Base-by-base conservation (phyloP, 2,797 vertebrate species). In the Enteromius mattozi region DNA sequence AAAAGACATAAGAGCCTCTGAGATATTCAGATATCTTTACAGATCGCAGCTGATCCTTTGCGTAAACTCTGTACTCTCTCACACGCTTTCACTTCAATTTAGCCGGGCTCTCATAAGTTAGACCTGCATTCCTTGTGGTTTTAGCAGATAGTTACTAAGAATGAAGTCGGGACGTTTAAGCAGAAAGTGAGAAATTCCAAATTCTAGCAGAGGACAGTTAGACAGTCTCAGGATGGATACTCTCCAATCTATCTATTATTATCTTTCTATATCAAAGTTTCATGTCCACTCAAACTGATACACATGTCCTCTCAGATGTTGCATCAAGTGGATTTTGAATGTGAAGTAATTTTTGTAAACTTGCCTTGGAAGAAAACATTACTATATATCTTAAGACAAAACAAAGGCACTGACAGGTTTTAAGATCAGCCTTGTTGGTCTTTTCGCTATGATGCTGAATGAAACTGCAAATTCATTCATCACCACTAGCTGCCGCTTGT, bases 91-190 rank as follows among this genome's bases (percentile, higher is more conserved):
- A 63, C 78, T 35, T 40, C 30, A 76, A 30, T 87, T 86, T 83
- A 89, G 87, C 89, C 86, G 88, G 92, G 87, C 89, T 86, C 63
- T 87, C 68, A 78, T 86, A 90, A 86, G 42, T 92, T 89, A 88
- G 86, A 85, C 82, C 82, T 83, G 88, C 93, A 96, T 95, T 96
- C 95, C 92, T 90, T 37, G 86, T 89, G 92, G 92, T 94, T 95
- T 96, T 95, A 94, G 93, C 95, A 94, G 94, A 93, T 93, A 95
- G 93, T 94, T 95, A 93, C 93, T 89, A 96, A 93, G 91, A 94
- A 91, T 91, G 86, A 89, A 80, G 85, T 77, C 81, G 66, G 86
- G 86, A 88, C 90, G 90, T 91, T 90, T 95, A 91, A 92, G 90
- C 89, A 89, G 80, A 72, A 87, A 86, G 93, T 94, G 94, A 93